phyloP scores from a whole-genome alignment of 2,888 invertebrate genomes.

The Cosmia pyralina region DNA sequence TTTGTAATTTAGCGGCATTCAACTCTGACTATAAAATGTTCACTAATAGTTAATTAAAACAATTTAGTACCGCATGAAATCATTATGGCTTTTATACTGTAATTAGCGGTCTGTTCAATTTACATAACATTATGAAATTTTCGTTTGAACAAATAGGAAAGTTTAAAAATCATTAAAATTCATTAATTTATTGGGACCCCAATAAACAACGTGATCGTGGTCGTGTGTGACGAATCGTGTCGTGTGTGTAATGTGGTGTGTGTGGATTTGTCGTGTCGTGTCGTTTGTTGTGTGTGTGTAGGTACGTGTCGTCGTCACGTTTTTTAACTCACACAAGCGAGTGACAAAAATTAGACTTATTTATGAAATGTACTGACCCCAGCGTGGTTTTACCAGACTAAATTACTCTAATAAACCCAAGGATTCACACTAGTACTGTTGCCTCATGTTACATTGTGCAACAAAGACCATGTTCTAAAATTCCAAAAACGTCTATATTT shows the following conservation, averaged over 20 bases:
- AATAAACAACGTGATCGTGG: too few relatives aligned
- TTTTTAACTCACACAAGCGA: not conserved
- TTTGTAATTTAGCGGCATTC: slow-evolving; percentile 31
- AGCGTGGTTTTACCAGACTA: too few relatives aligned
- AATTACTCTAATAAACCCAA: too few relatives aligned
- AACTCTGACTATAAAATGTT: slow-evolving; percentile 42
- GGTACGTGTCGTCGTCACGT: too few relatives aligned
- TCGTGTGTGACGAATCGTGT: too few relatives aligned
- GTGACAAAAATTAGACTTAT: not conserved
- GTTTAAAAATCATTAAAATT: slow-evolving; percentile 11
- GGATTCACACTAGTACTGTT: too few relatives aligned
- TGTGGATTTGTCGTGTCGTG: not conserved
- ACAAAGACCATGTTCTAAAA: not conserved
- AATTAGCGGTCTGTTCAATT: slow-evolving; percentile 52
- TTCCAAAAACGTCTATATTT: not conserved
- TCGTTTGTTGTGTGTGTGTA: too few relatives aligned
- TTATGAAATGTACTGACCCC: too few relatives aligned
- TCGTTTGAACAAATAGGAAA: slow-evolving; percentile 12
- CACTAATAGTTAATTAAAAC: slow-evolving; percentile 47
- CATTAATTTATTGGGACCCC: not conserved
- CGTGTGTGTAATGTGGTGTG: too few relatives aligned
- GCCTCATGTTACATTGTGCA: too few relatives aligned
- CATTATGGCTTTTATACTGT: slow-evolving; percentile 30
- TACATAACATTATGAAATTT: slow-evolving; percentile 55
- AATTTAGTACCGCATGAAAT: slow-evolving; percentile 43